Evolutionary conservation across 2,113 vertebrate species (phyloP).

Genomic region (Nothoprocta perdicaria): DNA sequence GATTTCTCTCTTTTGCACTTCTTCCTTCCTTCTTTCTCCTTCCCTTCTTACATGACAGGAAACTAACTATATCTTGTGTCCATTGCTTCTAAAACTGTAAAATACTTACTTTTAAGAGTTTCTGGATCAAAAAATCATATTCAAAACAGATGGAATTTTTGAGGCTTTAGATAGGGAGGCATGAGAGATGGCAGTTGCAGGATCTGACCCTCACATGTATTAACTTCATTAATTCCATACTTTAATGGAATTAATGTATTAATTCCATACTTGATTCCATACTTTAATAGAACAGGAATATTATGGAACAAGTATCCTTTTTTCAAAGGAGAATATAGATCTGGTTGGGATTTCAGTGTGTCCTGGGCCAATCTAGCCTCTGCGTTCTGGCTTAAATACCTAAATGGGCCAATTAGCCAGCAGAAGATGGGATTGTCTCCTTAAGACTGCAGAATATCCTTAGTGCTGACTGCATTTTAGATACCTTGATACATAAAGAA

Average conservation of each 20-base stretch:
- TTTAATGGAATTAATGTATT: no score
- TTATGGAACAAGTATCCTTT: not conserved
- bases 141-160: not conserved
- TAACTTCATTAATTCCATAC: no score
- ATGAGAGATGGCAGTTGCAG: not conserved
- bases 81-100: not conserved
- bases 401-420: not conserved
- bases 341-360: not conserved
- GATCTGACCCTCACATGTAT: not conserved
- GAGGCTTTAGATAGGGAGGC: not conserved
- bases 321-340: not conserved
- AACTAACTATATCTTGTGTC: not conserved
- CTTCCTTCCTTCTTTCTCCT: not conserved
- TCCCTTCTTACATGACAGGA: not conserved
- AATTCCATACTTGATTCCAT: no score
- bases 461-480: not conserved
- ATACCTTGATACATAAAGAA: not conserved
- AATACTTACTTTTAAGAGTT: not conserved
- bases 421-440: not conserved
- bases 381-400: not conserved
- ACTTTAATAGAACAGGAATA: not conserved
- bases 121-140: not conserved
- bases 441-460: not conserved
- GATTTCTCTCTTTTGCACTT: not conserved
- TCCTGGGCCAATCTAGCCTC: not conserved